Conservation (phyloP, 2,113 vertebrate genomes). For the Heptranchias perlo region DNA sequence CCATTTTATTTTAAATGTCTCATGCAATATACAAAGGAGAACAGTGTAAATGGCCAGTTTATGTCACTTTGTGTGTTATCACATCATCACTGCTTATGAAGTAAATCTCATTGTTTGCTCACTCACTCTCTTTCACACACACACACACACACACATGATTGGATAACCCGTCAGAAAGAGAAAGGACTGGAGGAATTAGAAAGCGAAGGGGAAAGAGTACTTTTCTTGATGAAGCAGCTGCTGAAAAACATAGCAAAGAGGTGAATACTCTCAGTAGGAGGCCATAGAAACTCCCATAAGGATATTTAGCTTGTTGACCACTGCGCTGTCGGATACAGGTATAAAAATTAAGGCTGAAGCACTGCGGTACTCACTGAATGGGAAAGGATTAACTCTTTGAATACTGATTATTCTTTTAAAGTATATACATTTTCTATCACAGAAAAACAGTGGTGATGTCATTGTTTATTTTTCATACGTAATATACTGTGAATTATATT, state of each 20-base stretch:
- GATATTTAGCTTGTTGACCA: neutral
- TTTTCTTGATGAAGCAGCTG: too few relatives aligned
- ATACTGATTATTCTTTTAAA: neutral
- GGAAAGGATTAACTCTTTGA: neutral
- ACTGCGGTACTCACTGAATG: neutral
- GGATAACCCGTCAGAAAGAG: too few relatives aligned
- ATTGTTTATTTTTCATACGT: neutral
- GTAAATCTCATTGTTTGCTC: neutral
- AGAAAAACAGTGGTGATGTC: neutral
- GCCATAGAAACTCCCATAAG: neutral
- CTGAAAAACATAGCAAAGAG: neutral
- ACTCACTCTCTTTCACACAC: too few relatives aligned
- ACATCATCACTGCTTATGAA: neutral
- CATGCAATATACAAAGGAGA: neutral
- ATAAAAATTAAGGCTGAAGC: neutral
- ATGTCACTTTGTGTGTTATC: neutral
- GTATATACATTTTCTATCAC: neutral
- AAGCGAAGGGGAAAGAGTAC: too few relatives aligned
- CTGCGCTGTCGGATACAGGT: neutral
- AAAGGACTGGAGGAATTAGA: too few relatives aligned
- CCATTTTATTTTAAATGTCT: neutral
- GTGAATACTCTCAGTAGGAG: neutral
- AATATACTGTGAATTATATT: neutral
- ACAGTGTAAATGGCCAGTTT: neutral
- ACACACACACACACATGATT: neutral